Percentiles rank a stretch among this genome's conserved stretches.
These are phyloP conservation scores for Agrochola macilenta DNA, from an alignment of 2,888 invertebrate genomes.

Conservation along the genomic window DNA sequence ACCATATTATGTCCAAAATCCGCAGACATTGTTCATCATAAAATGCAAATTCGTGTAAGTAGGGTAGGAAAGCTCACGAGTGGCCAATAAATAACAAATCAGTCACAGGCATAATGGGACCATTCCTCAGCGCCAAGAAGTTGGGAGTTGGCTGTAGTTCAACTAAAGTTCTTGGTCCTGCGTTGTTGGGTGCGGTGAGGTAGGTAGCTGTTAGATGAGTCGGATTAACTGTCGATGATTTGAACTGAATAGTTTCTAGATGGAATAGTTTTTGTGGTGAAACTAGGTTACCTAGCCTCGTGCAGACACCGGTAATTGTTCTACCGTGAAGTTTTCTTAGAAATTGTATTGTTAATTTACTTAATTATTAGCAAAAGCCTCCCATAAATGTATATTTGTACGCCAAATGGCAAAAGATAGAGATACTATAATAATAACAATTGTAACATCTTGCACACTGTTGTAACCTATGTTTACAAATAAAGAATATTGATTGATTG, in stretches of 20 bases:
- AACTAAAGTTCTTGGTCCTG: conserved; percentile 78
- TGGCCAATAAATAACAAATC: conserved; percentile 87
- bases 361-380: no score
- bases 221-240: conserved; percentile 7
- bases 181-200: conserved; percentile 45
- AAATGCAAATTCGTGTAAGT: conserved; percentile 69
- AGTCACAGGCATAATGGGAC: conserved; percentile 86
- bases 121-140: conserved; percentile 84
- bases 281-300: neutral
- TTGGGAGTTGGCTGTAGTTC: conserved; percentile 84
- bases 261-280: neutral
- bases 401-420: no score
- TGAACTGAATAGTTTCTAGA: neutral
- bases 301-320: no score
- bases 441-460: no score
- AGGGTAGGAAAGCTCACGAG: conserved; percentile 78
- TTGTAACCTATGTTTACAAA: no score
- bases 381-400: no score
- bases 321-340: no score
- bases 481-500: no score
- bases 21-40: conserved; percentile 65
- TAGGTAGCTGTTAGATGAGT: conserved; percentile 47
- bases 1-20: conserved; percentile 63
- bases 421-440: no score
- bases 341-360: no score